Evolutionary conservation across 2,888 invertebrate genomes (phyloP), one percentile per base, ranked within the genome.

Genomic region (Volucella bombylans): DNA sequence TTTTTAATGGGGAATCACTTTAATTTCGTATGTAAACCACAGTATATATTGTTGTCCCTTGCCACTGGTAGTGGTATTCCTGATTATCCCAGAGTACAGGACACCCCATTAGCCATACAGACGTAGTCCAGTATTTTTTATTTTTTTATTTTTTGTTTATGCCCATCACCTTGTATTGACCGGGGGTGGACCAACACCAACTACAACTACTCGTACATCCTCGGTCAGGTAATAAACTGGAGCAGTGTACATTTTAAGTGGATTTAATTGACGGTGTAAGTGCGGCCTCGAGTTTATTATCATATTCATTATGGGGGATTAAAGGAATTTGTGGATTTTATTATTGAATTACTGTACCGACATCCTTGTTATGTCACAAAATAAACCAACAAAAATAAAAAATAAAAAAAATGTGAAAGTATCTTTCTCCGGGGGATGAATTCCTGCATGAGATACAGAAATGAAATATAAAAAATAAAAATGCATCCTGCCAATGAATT

Each of bases 281-380:
- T 86, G 82, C 82, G 86, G 86, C 86, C 72, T 82, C 73, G 82
- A 82, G 86, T 86, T 86, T 86, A 86, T 86, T 86, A 86, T 86
- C 86, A 86, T 91, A 91, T 91, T 91, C 90, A 91, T 91, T 91
- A 90, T 90, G 89, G 89, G 77, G 90, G 91, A 91, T 91, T 91
- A 90, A 91, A 90, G 90, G 90, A 90, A 91, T 91, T 90, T 89
- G 90, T 88, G 91, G 91, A 91, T 91, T 90, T 91, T 90, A 82
- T 86, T 90, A 91, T 91, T 91, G 90, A 91, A 91, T 91, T 91
- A 91, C 85, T 81, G 85, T 76, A 76, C 72, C 85, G 81, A 77
- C 85, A 77, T 76, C 85, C 85, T 81, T 81, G 76, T 80, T 81
- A 76, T 69, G 65, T 85, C 64, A 49, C 85, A 71, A 74, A 71